Evolutionary conservation across 2,888 invertebrate genomes (phyloP).

Genomic region (Leucophenga maculata): DNA sequence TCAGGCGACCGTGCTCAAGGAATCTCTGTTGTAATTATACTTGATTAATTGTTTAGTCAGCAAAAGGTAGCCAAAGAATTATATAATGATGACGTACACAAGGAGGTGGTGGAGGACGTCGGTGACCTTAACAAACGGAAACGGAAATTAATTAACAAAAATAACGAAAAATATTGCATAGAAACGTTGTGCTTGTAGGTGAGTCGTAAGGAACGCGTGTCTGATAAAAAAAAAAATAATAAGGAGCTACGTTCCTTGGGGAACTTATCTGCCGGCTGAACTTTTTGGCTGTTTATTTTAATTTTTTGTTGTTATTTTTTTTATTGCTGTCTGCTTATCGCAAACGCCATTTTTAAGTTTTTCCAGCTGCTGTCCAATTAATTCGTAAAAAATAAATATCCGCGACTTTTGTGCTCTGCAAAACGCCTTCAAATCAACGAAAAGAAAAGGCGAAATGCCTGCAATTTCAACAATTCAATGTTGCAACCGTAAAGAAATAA

Average conservation of each 20-base stretch:
- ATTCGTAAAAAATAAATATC: slow-evolving; percentile 15
- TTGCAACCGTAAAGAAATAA: slow-evolving; percentile 19
- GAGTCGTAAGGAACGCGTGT: too few species aligned
- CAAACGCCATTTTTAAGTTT: slow-evolving; percentile 10
- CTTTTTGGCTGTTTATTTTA: slow-evolving; percentile 1
- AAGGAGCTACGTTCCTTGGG: neutral
- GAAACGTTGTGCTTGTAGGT: neutral
- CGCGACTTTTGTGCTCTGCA: neutral
- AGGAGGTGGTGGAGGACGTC: slow-evolving; percentile 6
- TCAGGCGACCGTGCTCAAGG: too few species aligned
- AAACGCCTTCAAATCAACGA: neutral
- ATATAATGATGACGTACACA: slow-evolving; percentile 51
- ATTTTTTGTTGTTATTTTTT: neutral
- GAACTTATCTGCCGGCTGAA: neutral
- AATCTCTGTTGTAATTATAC: slow-evolving; percentile 56
- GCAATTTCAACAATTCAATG: slow-evolving; percentile 20
- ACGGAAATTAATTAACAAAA: slow-evolving; percentile 58
- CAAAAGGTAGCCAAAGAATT: slow-evolving; percentile 49
- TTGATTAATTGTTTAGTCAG: slow-evolving; percentile 67
- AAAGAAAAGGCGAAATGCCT: neutral
- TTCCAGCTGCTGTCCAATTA: slow-evolving; percentile 48
- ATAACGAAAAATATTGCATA: slow-evolving; percentile 38
- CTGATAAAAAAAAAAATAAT: slow-evolving; percentile 4
- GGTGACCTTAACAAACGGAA: slow-evolving; percentile 47
- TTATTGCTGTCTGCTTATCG: neutral